These are phyloP conservation scores for Ptychadena robeensis DNA, from an alignment of 2,797 vertebrate genomes.

Conservation along the genomic window DNA sequence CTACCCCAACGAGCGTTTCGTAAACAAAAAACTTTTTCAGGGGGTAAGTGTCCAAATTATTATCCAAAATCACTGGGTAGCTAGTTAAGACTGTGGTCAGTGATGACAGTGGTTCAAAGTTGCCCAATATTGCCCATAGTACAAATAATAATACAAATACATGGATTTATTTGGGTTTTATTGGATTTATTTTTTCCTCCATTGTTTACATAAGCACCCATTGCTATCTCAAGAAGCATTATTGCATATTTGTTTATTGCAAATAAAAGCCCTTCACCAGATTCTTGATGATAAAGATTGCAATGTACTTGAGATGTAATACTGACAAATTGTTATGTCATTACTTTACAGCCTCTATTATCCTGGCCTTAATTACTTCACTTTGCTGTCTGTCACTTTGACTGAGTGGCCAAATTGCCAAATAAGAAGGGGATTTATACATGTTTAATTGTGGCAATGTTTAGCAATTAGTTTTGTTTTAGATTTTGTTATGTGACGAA, in stretches of 20 bases:
- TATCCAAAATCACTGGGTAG: no score
- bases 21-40: no score
- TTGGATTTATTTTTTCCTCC: no score
- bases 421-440: slow-evolving; percentile 24
- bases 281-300: neutral
- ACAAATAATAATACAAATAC: no score
- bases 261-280: neutral
- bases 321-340: slow-evolving; percentile 48
- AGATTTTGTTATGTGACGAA: slow-evolving; percentile 12
- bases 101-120: no score
- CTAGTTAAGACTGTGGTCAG: no score
- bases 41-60: no score
- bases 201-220: neutral
- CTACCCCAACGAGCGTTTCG: no score
- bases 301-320: slow-evolving; percentile 30
- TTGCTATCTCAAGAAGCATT: neutral
- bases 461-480: slow-evolving; percentile 19
- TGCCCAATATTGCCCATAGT: no score
- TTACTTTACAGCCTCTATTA: slow-evolving; percentile 44
- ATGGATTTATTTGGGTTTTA: no score
- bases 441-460: slow-evolving; percentile 8
- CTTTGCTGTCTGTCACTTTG: slow-evolving; percentile 44
- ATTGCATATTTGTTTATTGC: neutral
- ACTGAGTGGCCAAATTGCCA: slow-evolving; percentile 43
- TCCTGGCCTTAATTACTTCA: slow-evolving; percentile 45